phyloP scores from a whole-genome alignment of 2,888 invertebrate species.

The Nomada fucata region DNA sequence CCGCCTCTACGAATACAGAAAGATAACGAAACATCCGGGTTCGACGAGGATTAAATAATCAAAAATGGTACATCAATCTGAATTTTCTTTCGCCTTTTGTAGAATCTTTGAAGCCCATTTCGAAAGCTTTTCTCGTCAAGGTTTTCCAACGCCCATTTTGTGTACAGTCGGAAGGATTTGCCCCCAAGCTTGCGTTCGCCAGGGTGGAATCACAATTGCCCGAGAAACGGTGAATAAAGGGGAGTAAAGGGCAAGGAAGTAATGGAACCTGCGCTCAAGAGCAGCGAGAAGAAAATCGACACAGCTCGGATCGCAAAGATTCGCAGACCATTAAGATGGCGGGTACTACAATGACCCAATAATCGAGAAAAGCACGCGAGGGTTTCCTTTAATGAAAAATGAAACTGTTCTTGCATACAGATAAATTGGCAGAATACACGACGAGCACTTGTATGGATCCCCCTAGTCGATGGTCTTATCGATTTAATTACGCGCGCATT shows the following conservation, averaged over 20 bases:
- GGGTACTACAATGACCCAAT: constrained; percentile 4
- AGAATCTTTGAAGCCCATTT: too few species aligned
- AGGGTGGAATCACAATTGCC: too few species aligned
- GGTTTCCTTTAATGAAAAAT: constrained; percentile 16
- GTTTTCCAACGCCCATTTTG: too few species aligned
- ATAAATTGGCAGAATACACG: constrained; percentile 10
- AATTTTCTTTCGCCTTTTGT: too few species aligned
- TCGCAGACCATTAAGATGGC: constrained; percentile 18
- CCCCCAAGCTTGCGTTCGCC: too few species aligned
- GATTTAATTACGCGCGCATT: constrained; percentile 49
- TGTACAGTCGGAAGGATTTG: too few species aligned
- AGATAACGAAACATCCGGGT: not conserved
- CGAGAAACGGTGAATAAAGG: too few species aligned
- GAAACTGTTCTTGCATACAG: constrained; percentile 20
- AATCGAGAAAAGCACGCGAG: constrained; percentile 11
- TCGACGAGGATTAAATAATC: not conserved
- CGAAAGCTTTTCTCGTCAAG: too few species aligned
- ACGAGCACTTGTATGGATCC: not conserved
- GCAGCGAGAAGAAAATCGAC: not conserved
- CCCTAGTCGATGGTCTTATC: constrained; percentile 3
- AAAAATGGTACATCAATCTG: too few species aligned
- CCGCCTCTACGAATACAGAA: constrained; percentile 28
- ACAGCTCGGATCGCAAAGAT: not conserved
- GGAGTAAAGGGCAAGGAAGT: too few species aligned
- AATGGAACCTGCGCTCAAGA: not conserved